Conservation (phyloP, 2,797 vertebrate genomes). For the Parambassis ranga region DNA sequence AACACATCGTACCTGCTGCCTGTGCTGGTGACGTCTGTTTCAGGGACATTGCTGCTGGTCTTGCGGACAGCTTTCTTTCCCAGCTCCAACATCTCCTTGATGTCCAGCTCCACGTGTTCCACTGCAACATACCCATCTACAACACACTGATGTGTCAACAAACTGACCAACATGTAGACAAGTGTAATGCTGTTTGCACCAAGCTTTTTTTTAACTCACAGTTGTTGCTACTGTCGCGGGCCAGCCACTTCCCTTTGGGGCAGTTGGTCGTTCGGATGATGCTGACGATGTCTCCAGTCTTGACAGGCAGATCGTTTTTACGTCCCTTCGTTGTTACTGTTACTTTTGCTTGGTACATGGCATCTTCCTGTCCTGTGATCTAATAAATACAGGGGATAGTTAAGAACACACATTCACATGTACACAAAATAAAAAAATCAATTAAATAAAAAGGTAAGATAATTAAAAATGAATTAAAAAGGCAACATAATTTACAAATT, state of each 20-base stretch:
- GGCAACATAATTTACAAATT: no score
- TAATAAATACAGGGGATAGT: slow-evolving; percentile 44
- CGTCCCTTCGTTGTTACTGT: slow-evolving; percentile 63
- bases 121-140: slow-evolving; percentile 76
- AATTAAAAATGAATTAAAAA: no score
- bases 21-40: slow-evolving; percentile 24
- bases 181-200: no score
- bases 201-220: slow-evolving; percentile 80
- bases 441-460: background rate
- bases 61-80: slow-evolving; percentile 62
- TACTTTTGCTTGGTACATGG: slow-evolving; percentile 67
- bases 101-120: slow-evolving; percentile 71
- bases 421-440: background rate
- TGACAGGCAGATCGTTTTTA: slow-evolving; percentile 64
- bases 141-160: background rate
- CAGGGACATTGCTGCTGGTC: background rate
- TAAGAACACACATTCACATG: background rate
- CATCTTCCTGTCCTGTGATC: slow-evolving; percentile 78
- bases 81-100: slow-evolving; percentile 74
- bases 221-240: slow-evolving; percentile 71
- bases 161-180: no score
- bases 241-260: slow-evolving; percentile 78
- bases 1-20: slow-evolving; percentile 64
- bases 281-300: slow-evolving; percentile 67
- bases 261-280: slow-evolving; percentile 72